Evolutionary conservation across 2,797 vertebrate species (phyloP).

Genomic region (Craterocephalus amniculus): DNA sequence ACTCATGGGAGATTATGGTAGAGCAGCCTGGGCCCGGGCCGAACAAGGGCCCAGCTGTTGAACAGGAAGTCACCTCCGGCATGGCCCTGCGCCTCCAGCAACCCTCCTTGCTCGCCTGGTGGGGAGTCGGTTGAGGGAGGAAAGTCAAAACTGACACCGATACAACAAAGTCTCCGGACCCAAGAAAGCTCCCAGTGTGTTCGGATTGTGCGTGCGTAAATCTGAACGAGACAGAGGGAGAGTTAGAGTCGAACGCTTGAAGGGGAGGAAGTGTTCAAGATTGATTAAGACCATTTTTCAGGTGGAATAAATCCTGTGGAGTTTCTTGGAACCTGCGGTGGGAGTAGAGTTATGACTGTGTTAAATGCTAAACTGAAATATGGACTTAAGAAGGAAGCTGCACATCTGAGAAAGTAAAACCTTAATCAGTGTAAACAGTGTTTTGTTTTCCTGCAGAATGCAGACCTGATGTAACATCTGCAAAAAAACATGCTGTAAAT

Average conservation of each 20-base stretch:
- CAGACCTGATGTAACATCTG: slow-evolving; percentile 40
- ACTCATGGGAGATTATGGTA: slow-evolving; percentile 79
- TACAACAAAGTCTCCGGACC: slow-evolving; percentile 68
- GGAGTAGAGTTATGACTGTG: slow-evolving; percentile 39
- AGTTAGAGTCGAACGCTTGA: slow-evolving; percentile 22
- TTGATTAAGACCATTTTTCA: slow-evolving; percentile 51
- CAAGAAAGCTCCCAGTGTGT: slow-evolving; percentile 78
- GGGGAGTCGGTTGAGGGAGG: slow-evolving; percentile 48
- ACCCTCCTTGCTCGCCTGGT: slow-evolving; percentile 59
- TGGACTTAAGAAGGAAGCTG: slow-evolving; percentile 28
- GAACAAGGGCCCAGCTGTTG: slow-evolving; percentile 79
- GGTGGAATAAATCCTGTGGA: slow-evolving; percentile 45
- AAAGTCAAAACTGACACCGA: slow-evolving; percentile 74
- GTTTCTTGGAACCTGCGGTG: slow-evolving; percentile 41
- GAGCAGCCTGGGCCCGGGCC: slow-evolving; percentile 35
- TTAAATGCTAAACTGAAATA: slow-evolving; percentile 52
- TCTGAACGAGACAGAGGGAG: slow-evolving; percentile 27
- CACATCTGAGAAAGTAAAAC: slow-evolving; percentile 19
- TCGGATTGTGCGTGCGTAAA: slow-evolving; percentile 41
- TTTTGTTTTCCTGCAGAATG: slow-evolving; percentile 21
- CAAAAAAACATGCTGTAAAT: slow-evolving; percentile 43
- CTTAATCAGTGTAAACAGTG: slow-evolving; percentile 1
- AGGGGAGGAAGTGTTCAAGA: slow-evolving; percentile 50
- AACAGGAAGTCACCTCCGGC: slow-evolving; percentile 82
- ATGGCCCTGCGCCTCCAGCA: slow-evolving; percentile 66